Evolutionary conservation across 2,888 invertebrate genomes (phyloP), one percentile per base, ranked within the genome.

Genomic region (Cynaeus angustus): DNA sequence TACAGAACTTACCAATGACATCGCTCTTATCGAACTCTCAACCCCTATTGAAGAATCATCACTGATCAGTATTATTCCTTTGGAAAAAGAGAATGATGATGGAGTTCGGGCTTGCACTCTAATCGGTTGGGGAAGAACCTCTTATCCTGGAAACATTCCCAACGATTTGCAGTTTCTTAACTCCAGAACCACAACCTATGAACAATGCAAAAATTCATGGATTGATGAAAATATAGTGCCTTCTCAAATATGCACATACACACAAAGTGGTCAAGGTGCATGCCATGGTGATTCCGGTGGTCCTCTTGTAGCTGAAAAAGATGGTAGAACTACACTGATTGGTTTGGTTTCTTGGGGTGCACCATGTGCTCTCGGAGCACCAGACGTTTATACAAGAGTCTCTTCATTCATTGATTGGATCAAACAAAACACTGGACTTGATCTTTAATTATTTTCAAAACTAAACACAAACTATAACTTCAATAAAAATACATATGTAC

Each of bases 201-300:
- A 38, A 4, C n/a, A 48, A 5, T 66, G 66, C 28, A 46, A 41
- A 33, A 10, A 37, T 0, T 12, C 33, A n/a, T 46, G 37, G 45
- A 1, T 6, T n/a, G 21, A n/a, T 37, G 38, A 41, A 14, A 46
- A n/a, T n/a, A 66, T 33, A 1, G 7, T 53, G 7, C 7, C 43
- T 9, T 48, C 55, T 13, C 14, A 90, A 79, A 87, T 90, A 73
- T 91, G 90, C 76, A 88, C 90, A 0, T 81, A 88, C 10, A 89
- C 88, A 28, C 87, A 84, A 76, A 78, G 80, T 46, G 90, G 90
- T 0, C 88, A 90, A 83, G 90, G 90, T 0, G 89, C 90, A 68
- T 83, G 80, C 1, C 82, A 88, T 86, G 88, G 88, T 70, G 88
- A 88, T 72, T 88, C 88, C 13, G 88, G 88, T 0, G 88, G 88